Evolutionary conservation across 2,888 invertebrate genomes (phyloP), one percentile per base, ranked within the genome.

Genomic region (Gastrophysa polygoni): DNA sequence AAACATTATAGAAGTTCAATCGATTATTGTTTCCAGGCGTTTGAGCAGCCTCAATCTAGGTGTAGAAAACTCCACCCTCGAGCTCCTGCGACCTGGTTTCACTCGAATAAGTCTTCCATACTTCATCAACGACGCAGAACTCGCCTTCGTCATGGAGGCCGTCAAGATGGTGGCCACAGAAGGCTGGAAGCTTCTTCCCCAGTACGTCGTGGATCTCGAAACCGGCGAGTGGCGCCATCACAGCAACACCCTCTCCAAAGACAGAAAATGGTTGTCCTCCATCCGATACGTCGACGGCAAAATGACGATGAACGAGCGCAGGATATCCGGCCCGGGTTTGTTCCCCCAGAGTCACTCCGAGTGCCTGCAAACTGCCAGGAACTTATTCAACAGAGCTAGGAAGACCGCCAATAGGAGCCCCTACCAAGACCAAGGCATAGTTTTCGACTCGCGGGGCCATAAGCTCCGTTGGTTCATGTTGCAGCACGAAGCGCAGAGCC

Each of bases 211-310:
- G n/a, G 93, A 95, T 77, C 87, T 91, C 4, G 90, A 93, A 77
- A 94, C 93, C 0, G 95, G 93, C 0, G 94, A 95, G 79, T 96
- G 95, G 95, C 87, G 90, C 64, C 95, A 95, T 76, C 89, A 90
- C 74, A 88, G 91, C 0, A 91, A 93, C 78, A 86, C 89, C 50
- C 86, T 90, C 4, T 89, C 91, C 68, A 89, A 90, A 75, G 94
- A 95, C 73, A 86, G 92, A 50, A 92, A 91, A 78, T 95, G 93
- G 86, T 83, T 96, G 59, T 89, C 90, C 62, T 88, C 91, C 7
- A 86, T 95, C 34, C 64, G 71, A 51, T 81, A 81, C 56, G 71
- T 80, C 20, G 88, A 90, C 69, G 93, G 93, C 1, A 88, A 88
- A 76, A 91, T 95, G 86, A 85, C 86, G 6, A 85, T 90, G 57